Conservation (phyloP, 2,888 invertebrate genomes). For the Bugula neritina region DNA sequence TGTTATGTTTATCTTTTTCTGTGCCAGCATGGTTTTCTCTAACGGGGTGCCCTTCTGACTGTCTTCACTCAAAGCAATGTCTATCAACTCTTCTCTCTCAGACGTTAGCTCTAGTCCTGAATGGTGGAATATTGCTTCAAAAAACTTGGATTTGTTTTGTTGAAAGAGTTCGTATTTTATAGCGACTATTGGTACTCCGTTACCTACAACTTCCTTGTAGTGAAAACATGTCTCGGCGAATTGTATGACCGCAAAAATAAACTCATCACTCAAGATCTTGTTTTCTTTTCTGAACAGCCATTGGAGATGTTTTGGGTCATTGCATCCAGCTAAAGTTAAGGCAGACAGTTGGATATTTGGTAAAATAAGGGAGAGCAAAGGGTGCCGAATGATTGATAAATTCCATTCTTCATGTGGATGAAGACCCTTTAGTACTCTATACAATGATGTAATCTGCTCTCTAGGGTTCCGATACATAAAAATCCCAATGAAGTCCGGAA, state of each 20-base stretch:
- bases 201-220: background rate
- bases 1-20: background rate
- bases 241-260: background rate
- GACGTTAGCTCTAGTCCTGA: background rate
- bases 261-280: background rate
- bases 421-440: background rate
- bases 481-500: background rate
- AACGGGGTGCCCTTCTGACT: background rate
- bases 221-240: background rate
- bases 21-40: background rate
- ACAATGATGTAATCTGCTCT: background rate
- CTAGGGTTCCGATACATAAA: background rate
- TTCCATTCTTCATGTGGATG: background rate
- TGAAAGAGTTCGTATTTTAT: background rate
- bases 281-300: background rate
- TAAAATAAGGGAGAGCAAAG: background rate
- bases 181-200: background rate
- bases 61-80: background rate
- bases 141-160: background rate
- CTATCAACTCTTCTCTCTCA: background rate
- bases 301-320: background rate
- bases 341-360: constrained; percentile 30
- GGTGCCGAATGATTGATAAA: background rate
- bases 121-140: background rate
- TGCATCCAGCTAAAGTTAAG: background rate